These are phyloP conservation scores for Hipposideros armiger DNA, from an alignment of 2,113 vertebrate genomes.

Conservation along the genomic window DNA sequence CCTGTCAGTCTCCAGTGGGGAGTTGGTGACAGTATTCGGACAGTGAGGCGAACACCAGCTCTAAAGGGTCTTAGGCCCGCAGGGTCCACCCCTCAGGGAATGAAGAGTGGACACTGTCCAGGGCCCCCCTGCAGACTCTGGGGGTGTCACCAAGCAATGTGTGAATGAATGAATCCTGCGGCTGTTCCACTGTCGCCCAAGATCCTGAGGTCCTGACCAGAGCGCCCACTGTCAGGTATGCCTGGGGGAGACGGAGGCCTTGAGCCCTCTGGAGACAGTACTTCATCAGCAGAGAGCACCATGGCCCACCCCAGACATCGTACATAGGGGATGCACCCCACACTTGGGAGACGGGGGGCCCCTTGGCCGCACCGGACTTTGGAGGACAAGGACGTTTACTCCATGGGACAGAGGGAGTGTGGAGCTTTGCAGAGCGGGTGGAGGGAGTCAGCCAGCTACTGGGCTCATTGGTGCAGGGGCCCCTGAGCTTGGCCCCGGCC, in stretches of 20 bases:
- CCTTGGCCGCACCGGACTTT: no score
- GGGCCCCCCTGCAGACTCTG: no score
- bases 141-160: neutral
- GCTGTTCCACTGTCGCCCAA: accelerated
- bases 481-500: no score
- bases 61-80: neutral
- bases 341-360: neutral
- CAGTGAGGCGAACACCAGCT: neutral
- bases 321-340: neutral
- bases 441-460: neutral
- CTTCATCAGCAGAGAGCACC: neutral
- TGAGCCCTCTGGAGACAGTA: accelerated
- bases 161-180: neutral
- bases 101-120: neutral
- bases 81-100: neutral
- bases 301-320: accelerated
- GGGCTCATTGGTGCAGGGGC: neutral
- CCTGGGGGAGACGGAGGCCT: no score
- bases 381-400: neutral
- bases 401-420: neutral
- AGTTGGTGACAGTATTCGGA: no score
- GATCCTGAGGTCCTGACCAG: accelerated
- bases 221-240: neutral
- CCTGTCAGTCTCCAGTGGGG: neutral
- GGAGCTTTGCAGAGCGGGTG: neutral